A percentile compares a stretch with the other conserved stretches of the same genome.
Conservation (phyloP, 2,113 vertebrate genomes). For the Hystrix brachyura region DNA sequence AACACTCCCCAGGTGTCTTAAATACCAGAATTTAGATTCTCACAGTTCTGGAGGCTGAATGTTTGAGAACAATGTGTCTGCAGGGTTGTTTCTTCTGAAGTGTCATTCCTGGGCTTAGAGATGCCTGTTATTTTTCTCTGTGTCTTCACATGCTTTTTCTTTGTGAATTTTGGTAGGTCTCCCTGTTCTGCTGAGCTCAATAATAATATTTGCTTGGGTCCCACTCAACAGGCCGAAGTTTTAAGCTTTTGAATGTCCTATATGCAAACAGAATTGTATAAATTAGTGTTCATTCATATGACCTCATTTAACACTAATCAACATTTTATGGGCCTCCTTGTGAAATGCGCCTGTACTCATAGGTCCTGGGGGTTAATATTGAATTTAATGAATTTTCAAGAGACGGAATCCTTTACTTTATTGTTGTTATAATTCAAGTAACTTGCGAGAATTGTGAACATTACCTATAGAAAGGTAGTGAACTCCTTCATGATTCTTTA, state of each 20-base stretch:
- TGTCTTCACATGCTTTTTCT: neutral
- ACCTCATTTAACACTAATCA: neutral
- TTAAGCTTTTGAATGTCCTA: neutral
- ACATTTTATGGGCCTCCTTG: neutral
- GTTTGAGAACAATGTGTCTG: neutral
- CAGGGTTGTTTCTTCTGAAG: neutral
- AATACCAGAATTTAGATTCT: neutral
- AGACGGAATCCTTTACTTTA: neutral
- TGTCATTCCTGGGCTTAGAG: rapidly evolving
- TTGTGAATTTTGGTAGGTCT: neutral
- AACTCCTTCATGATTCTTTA: neutral
- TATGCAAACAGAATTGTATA: neutral
- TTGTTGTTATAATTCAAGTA: neutral
- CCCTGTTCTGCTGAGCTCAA: neutral
- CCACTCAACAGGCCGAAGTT: neutral
- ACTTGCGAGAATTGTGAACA: neutral
- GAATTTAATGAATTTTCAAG: neutral
- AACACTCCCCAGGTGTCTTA: neutral
- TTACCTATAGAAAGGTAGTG: neutral
- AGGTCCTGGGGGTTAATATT: neutral
- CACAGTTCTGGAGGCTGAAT: neutral
- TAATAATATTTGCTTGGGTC: neutral
- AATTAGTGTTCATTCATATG: neutral
- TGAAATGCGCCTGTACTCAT: neutral
- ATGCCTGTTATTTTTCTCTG: neutral